These are phyloP conservation scores for Pseudoips prasinana DNA, from an alignment of 2,888 invertebrate species.

Conservation along the genomic window DNA sequence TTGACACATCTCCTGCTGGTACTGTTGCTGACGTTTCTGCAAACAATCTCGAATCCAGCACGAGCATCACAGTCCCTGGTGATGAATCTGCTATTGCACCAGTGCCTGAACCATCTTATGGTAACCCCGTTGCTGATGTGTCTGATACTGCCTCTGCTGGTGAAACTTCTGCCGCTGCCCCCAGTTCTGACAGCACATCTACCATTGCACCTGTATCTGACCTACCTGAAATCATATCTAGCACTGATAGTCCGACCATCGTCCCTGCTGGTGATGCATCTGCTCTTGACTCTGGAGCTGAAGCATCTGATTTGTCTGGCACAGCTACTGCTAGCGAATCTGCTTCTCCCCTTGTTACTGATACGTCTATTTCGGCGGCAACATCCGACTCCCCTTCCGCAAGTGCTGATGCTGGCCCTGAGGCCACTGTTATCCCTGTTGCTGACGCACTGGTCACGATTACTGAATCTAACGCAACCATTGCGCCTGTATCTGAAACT, in stretches of 20 bases:
- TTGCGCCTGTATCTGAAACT: not conserved
- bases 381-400: not conserved
- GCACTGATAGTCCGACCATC: not conserved
- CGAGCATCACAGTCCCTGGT: no score
- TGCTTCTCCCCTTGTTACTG: not conserved
- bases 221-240: not conserved
- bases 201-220: not conserved
- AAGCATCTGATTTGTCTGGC: not conserved
- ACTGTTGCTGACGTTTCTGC: not conserved
- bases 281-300: constrained; percentile 1
- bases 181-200: not conserved
- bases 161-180: not conserved
- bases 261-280: constrained; percentile 3
- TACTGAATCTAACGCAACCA: not conserved
- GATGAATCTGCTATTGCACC: not conserved
- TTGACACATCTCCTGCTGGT: not conserved
- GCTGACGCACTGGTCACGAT: not conserved
- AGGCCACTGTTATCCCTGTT: not conserved
- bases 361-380: not conserved
- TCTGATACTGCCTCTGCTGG: not conserved
- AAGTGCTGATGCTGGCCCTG: not conserved
- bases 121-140: not conserved
- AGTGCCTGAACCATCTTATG: not conserved
- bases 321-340: not conserved
- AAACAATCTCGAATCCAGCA: no score